phyloP scores from a whole-genome alignment of 1,140 invertebrate genomes.

The Chironomus tepperi region DNA sequence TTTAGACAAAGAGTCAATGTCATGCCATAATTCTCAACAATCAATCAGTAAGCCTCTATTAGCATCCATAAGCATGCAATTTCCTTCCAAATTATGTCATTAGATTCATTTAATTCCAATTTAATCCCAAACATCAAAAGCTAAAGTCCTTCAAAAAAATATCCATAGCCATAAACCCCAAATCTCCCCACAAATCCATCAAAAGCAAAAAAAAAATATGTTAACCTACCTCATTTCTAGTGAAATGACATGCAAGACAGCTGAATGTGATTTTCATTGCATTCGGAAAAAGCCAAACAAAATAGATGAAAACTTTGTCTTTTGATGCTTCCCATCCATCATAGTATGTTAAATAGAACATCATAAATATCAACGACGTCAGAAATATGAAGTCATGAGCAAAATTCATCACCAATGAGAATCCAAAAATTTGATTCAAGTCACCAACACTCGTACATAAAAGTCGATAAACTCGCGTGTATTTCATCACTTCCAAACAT shows the following conservation, averaged over 20 bases:
- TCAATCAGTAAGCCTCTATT: too few species aligned
- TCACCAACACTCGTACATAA: neutral
- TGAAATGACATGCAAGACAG: neutral
- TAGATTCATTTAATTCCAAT: too few species aligned
- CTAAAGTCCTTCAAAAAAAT: too few species aligned
- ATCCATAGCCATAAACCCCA: too few species aligned
- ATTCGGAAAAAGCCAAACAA: neutral
- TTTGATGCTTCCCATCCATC: neutral
- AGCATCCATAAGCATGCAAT: too few species aligned
- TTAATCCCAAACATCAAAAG: too few species aligned
- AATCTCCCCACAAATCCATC: too few species aligned
- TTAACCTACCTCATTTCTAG: neutral
- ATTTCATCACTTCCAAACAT: conserved; percentile 15
- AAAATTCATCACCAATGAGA: neutral
- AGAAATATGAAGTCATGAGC: neutral
- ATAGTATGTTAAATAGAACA: neutral
- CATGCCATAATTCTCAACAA: too few species aligned
- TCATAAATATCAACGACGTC: neutral
- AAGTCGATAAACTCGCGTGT: neutral
- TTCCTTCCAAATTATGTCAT: too few species aligned
- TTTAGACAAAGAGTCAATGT: too few species aligned
- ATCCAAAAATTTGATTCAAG: neutral
- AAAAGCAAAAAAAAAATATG: neutral
- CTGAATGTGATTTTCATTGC: neutral
- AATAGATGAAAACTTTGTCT: neutral